A percentile compares a stretch with the other conserved stretches of the same genome.
phyloP scores from a whole-genome alignment of 1,140 invertebrate species.

The Drosophila orena region DNA sequence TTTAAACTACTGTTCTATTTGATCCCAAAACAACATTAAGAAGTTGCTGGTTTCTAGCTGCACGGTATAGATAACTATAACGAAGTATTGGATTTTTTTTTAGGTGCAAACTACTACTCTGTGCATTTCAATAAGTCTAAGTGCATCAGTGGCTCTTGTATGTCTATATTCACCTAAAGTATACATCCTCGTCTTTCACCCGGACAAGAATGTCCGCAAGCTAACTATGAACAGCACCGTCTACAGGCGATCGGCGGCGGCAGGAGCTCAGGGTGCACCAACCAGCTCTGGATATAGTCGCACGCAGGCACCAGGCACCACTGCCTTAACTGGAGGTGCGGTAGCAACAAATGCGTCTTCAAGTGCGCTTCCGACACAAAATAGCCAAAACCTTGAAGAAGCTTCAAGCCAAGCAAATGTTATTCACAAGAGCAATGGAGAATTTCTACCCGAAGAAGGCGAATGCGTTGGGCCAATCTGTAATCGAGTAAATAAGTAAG shows the following conservation, averaged over 20 bases:
- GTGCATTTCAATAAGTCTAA: conserved; percentile 92
- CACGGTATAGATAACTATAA: no score
- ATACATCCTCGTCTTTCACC: conserved; percentile 91
- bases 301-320: conserved; percentile 30
- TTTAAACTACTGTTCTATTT: no score
- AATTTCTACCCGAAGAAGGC: conserved; percentile 17
- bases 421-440: conserved; percentile 34
- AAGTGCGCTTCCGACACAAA: conserved; percentile 28
- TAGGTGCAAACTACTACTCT: conserved; percentile 91
- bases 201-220: conserved; percentile 90
- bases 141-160: conserved; percentile 90
- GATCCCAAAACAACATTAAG: no score
- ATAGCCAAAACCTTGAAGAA: conserved; percentile 24
- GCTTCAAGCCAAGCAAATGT: conserved; percentile 19
- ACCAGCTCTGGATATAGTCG: conserved; percentile 59
- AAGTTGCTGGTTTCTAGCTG: no score
- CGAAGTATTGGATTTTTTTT: background rate
- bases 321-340: background rate
- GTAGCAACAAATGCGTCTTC: conserved; percentile 24
- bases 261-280: conserved; percentile 20
- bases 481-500: conserved; percentile 11
- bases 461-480: conserved; percentile 26
- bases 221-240: conserved; percentile 85
- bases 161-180: conserved; percentile 93
- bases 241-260: conserved; percentile 80